Evolutionary conservation across 2,113 vertebrate genomes (phyloP), one percentile per base, ranked within the genome.

Genomic region (Zeus faber): DNA sequence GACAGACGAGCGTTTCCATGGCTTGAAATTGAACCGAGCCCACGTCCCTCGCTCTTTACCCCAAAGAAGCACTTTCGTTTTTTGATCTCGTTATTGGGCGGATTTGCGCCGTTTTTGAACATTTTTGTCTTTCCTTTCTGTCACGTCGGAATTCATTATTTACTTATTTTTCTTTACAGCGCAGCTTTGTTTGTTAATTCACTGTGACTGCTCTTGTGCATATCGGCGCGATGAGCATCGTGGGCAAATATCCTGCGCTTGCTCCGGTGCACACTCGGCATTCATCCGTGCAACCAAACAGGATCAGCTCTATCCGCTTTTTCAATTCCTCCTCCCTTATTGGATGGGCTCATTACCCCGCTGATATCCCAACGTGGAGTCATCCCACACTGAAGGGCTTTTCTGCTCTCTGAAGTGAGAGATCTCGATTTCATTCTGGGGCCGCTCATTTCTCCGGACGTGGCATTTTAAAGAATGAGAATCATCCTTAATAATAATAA

Each of bases 231-330:
- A 51, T 56, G 56, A 49, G 46, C 59, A 54, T 43, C 11, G 53
- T 31, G 64, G 65, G 44, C 16, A 71, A 62, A 77, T 58, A 62
- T 63, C 48, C 55, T 50, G 29, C 22, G 3, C 71, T 65, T 62
- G 72, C 76, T 78, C 62, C 18, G 54, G 37, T 50, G 61, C 63
- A 52, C 70, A 40, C 53, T 62, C 47, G 10, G 54, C 74, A 55
- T 78, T 46, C 76, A 72, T 76, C 64, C 67, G 27, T 77, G 67
- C 39, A 49, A 54, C 61, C 49, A 62, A 70, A 74, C 33, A 51
- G 49, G 62, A 70, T 77, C 69, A 61, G 71, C 62, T 63, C 47
- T 47, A 65, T 77, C 65, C 67, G 69, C 73, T 80, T 79, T 72
- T 65, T 56, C 67, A 61, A 58, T 77, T 72, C 69, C 63, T 65